These are phyloP conservation scores for Nymphalis c-album DNA, from an alignment of 2,888 invertebrate species.

Conservation along the genomic window DNA sequence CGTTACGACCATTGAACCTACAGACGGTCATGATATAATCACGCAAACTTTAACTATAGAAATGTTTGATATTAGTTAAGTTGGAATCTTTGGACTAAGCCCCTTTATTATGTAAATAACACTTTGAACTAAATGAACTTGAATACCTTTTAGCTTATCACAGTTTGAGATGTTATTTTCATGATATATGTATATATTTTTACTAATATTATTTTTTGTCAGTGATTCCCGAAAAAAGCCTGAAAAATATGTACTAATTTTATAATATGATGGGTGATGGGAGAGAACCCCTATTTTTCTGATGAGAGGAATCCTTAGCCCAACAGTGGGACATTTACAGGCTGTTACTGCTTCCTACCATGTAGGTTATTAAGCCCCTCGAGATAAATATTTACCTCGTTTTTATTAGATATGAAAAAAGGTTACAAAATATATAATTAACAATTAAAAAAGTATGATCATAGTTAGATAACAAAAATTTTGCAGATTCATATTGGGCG, in stretches of 20 bases:
- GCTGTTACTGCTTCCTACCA: too few species aligned
- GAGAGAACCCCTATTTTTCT: too few species aligned
- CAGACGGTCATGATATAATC: conserved; percentile 23
- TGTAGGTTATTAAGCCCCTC: too few species aligned
- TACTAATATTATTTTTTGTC: too few species aligned
- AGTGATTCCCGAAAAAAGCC: too few species aligned
- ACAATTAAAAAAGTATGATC: background rate
- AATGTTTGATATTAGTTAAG: conserved; percentile 37
- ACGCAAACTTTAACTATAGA: conserved; percentile 26
- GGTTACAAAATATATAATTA: background rate
- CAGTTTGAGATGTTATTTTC: conserved; percentile 12
- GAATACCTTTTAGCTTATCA: conserved; percentile 17
- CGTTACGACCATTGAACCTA: background rate
- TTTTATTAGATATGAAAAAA: too few species aligned
- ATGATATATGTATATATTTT: background rate
- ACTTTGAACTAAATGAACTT: conserved; percentile 22
- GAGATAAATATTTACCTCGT: too few species aligned
- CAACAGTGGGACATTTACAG: too few species aligned
- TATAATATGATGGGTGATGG: too few species aligned
- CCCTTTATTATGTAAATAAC: conserved; percentile 32
- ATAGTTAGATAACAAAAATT: background rate
- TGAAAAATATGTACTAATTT: too few species aligned
- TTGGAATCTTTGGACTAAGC: conserved; percentile 20
- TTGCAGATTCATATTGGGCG: conserved; percentile 31
- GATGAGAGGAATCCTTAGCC: too few species aligned